These are phyloP conservation scores for Tribolium madens DNA, from an alignment of 1,140 invertebrate genomes.

Conservation along the genomic window DNA sequence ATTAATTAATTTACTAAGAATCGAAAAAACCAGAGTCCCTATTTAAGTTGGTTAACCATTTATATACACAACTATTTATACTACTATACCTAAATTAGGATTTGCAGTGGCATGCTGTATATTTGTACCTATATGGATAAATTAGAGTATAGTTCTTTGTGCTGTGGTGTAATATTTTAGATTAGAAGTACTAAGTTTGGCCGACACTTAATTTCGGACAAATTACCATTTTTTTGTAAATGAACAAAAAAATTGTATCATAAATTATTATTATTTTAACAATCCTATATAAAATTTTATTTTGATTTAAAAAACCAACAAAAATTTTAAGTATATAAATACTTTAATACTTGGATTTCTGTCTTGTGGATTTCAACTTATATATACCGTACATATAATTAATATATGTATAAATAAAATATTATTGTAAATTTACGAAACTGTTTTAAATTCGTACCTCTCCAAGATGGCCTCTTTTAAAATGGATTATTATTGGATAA, in stretches of 20 bases:
- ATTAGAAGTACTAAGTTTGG: conserved; percentile 59
- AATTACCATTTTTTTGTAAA: conserved; percentile 57
- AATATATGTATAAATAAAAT: conserved; percentile 66
- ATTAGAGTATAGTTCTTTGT: conserved; percentile 65
- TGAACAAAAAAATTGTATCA: conserved; percentile 57
- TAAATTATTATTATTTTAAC: conserved; percentile 60
- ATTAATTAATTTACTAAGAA: conserved; percentile 39
- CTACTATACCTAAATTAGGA: conserved; percentile 57
- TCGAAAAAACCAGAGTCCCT: conserved; percentile 30
- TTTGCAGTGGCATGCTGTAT: conserved; percentile 62
- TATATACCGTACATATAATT: conserved; percentile 64
- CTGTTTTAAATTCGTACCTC: background rate
- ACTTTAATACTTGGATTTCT: conserved; percentile 61
- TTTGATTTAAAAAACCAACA: conserved; percentile 57
- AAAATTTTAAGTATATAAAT: conserved; percentile 2
- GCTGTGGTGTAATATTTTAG: conserved; percentile 67
- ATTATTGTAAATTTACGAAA: conserved; percentile 60
- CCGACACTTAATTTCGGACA: conserved; percentile 53
- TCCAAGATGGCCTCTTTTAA: conserved; percentile 71
- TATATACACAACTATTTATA: conserved; percentile 54
- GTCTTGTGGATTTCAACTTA: conserved; percentile 65
- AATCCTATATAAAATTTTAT: conserved; percentile 58
- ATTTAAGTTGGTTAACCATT: conserved; percentile 56
- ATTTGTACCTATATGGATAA: conserved; percentile 67
- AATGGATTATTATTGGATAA: conserved; percentile 74